phyloP scores from a whole-genome alignment of 2,113 vertebrate genomes.

The Myodes glareolus region DNA sequence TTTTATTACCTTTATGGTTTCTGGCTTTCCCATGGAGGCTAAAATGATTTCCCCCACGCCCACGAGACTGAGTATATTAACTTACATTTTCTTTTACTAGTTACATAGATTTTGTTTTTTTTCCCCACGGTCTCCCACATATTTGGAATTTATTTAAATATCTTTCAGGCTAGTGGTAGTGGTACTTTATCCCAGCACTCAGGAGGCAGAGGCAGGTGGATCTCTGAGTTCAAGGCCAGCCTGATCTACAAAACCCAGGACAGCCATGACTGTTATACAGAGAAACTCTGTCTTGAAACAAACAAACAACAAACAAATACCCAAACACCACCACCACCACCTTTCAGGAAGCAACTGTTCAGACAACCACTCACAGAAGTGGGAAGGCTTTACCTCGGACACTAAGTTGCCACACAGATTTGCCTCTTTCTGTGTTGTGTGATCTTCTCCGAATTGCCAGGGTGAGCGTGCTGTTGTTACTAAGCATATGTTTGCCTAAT shows the following conservation, averaged over 20 bases:
- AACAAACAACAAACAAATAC: too few relatives aligned
- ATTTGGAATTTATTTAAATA: not conserved
- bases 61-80: not conserved
- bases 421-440: not conserved
- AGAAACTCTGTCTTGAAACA: not conserved
- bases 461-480: not conserved
- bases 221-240: not conserved
- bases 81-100: not conserved
- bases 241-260: not conserved
- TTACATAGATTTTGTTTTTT: not conserved
- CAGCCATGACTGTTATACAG: not conserved
- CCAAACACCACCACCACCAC: not conserved
- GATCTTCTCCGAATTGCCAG: not conserved
- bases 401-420: not conserved
- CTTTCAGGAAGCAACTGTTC: not conserved
- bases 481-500: not conserved
- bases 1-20: not conserved
- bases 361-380: too few relatives aligned
- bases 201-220: not conserved
- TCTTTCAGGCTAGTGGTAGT: not conserved
- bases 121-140: not conserved
- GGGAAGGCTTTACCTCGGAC: not conserved
- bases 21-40: not conserved
- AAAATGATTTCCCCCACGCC: not conserved
- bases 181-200: not conserved